Percentiles rank a stretch among this genome's conserved stretches.
These are phyloP conservation scores for Rhombomys opimus DNA, from an alignment of 2,113 vertebrate genomes.

Conservation along the genomic window DNA sequence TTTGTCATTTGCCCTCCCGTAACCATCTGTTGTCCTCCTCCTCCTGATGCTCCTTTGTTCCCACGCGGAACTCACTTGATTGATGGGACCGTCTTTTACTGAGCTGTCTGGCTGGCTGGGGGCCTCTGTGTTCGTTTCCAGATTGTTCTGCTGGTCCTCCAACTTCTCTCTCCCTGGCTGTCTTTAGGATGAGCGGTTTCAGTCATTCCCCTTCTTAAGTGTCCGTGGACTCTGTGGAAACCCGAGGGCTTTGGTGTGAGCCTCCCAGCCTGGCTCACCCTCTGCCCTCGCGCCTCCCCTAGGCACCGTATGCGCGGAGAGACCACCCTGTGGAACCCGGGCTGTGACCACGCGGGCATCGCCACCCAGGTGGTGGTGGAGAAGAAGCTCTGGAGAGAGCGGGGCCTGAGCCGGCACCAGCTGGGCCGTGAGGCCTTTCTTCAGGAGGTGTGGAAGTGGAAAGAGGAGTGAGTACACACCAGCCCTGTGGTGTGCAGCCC, in stretches of 20 bases:
- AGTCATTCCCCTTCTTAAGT: not conserved
- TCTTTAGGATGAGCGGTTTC: not conserved
- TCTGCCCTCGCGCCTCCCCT: not conserved
- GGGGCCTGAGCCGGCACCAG: slow-evolving; percentile 90
- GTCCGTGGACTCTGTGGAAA: not conserved
- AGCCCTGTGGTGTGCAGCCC: fast-evolving
- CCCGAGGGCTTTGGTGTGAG: not conserved
- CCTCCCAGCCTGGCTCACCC: not conserved
- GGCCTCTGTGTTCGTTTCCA: not conserved
- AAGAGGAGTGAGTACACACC: slow-evolving; percentile 91
- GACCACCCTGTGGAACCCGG: slow-evolving; percentile 95
- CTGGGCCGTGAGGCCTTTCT: slow-evolving; percentile 93
- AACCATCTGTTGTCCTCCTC: not conserved
- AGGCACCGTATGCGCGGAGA: slow-evolving; percentile 96
- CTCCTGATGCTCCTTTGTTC: not conserved
- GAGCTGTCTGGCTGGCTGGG: not conserved
- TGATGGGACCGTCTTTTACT: not conserved
- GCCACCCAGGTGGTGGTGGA: slow-evolving; percentile 97
- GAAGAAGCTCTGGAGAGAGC: slow-evolving; percentile 93
- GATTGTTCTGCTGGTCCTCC: not conserved
- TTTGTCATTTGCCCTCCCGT: not conserved
- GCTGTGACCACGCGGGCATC: slow-evolving; percentile 96
- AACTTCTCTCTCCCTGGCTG: not conserved
- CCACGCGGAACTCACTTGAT: too few relatives aligned
- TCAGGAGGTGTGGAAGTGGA: slow-evolving; percentile 95